These are phyloP conservation scores for Cataglyphis livida DNA, from an alignment of 2,888 invertebrate genomes.

Conservation along the genomic window DNA sequence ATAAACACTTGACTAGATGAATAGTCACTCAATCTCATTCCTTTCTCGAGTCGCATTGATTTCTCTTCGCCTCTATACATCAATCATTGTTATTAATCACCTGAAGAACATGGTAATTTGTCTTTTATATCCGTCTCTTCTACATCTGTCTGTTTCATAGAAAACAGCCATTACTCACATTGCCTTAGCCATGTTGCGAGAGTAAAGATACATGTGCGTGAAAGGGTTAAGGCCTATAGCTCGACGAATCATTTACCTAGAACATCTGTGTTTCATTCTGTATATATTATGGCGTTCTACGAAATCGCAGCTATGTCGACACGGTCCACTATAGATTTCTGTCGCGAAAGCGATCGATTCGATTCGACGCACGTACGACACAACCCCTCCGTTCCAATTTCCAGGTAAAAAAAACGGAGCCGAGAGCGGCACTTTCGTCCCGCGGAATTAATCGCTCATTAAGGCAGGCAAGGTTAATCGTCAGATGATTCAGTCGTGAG, in stretches of 20 bases:
- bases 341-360: conserved; percentile 44
- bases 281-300: conserved; percentile 47
- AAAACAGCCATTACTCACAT: conserved; percentile 24
- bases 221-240: conserved; percentile 34
- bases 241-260: conserved; percentile 25
- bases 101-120: not conserved
- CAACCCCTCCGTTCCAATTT: conserved; percentile 79
- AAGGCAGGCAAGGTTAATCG: conserved; percentile 84
- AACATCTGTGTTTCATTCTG: conserved; percentile 30
- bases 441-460: conserved; percentile 84
- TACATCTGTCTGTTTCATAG: conserved; percentile 5
- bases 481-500: conserved; percentile 81
- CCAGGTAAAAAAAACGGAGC: conserved; percentile 79
- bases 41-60: not conserved
- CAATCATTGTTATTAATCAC: conserved; percentile 11
- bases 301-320: conserved; percentile 48
- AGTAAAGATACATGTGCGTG: conserved; percentile 11
- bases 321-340: conserved; percentile 35
- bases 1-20: not conserved
- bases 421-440: conserved; percentile 81
- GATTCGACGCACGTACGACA: conserved; percentile 82
- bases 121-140: not conserved
- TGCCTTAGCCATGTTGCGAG: conserved; percentile 16
- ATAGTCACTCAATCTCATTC: not conserved
- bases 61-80: not conserved